These are phyloP conservation scores for Heliconius ismenius DNA, from an alignment of 2,888 invertebrate species.

Conservation along the genomic window DNA sequence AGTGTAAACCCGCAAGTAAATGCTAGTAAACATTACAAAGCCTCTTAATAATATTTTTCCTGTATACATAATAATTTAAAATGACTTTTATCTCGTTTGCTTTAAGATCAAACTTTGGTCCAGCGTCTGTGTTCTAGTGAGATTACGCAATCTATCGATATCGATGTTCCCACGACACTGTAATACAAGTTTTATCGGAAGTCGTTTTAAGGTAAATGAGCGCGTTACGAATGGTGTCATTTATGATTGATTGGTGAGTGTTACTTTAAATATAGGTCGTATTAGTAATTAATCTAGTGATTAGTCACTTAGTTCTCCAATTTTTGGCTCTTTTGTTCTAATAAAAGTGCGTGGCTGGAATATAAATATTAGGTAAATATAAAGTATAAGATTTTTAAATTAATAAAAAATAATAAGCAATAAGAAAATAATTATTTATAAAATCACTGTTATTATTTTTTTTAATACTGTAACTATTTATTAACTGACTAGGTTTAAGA, in stretches of 20 bases:
- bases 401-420: background rate
- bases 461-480: background rate
- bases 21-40: conserved; percentile 10
- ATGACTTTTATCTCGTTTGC: conserved; percentile 1
- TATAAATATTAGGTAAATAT: too few relatives aligned
- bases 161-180: conserved; percentile 43
- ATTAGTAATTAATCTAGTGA: background rate
- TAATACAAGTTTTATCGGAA: conserved; percentile 30
- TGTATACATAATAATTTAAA: background rate
- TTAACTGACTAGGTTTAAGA: too few relatives aligned
- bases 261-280: conserved; percentile 1
- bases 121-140: conserved; percentile 39
- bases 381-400: too few relatives aligned
- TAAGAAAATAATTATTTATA: background rate
- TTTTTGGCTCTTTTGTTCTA: background rate
- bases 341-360: too few relatives aligned
- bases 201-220: conserved; percentile 12
- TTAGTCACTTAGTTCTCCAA: background rate
- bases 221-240: background rate
- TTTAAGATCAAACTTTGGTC: conserved; percentile 7
- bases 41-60: conserved; percentile 27
- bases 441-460: background rate
- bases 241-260: conserved; percentile 2
- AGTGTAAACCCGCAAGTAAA: background rate
- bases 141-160: conserved; percentile 41